Evolutionary conservation across 2,888 invertebrate species (phyloP), one percentile per base, ranked within the genome.

Genomic region (Brachypalpus laphriformis): DNA sequence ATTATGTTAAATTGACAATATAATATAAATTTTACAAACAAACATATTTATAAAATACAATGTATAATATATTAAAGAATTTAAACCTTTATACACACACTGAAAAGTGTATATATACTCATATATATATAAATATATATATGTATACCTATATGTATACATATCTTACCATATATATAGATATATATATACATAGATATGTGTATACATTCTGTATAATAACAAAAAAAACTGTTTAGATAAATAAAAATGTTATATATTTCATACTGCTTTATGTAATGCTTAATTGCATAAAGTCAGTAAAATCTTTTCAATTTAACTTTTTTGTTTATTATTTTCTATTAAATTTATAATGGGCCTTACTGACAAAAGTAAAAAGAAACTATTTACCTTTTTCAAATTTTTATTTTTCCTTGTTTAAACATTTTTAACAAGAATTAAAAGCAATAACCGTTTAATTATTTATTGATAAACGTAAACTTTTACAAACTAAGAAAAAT

Each of bases 1-100:
- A 85, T 81, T 85, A 85, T 85, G 85, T 85, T 81, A 75, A 85
- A 85, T 85, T 85, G 85, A 85, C 85, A 85, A 85, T 85, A 85
- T 85, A 71, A 85, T 66, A 85, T 78, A 85, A 85, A 85, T 81
- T 83, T 71, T 85, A 85, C 85, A 85, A 81, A 85, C 85, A 85
- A 85, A 80, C 70, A 76, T 85, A 80, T 85, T 80, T 85, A 85
- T 85, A 81, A 65, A 72, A 71, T 54, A 77, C 57, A 71, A 76
- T 85, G 75, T 80, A 75, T 49, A 81, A 81, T 75, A 81, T 85
- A 85, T 76, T 71, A 81, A 76, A 85, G 80, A 81, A 85, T 85
- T 85, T 80, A 76, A 85, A 85, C 76, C 80, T 81, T 85, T 85
- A 80, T 81, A 85, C 81, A 85, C 57, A 70, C 75, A 82, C 82